A percentile compares a stretch with the other conserved stretches of the same genome.
Conservation (phyloP, 2,113 vertebrate genomes). For the Paedocypris sp. region DNA sequence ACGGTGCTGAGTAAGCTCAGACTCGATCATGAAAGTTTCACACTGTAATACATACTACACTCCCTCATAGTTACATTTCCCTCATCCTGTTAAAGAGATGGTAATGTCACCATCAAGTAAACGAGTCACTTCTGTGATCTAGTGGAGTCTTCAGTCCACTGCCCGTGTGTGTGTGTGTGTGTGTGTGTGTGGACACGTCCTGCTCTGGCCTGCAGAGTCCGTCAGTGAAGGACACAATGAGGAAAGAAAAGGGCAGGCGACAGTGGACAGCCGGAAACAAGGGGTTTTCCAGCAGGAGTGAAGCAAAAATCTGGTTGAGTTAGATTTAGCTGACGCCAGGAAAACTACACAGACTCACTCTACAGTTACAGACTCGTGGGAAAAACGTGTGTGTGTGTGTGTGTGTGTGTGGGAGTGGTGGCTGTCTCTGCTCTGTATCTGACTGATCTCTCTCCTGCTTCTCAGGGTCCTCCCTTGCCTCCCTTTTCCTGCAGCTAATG, state of each 20-base stretch:
- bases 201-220: constrained; percentile 19
- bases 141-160: too few species aligned
- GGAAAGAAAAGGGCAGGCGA: constrained; percentile 25
- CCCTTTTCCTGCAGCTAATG: constrained; percentile 11
- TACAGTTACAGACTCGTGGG: too few species aligned
- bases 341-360: too few species aligned
- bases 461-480: constrained; percentile 2
- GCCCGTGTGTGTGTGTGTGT: too few species aligned
- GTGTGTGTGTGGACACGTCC: constrained; percentile 34
- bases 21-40: too few species aligned
- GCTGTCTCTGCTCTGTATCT: constrained; percentile 3
- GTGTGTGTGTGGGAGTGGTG: background rate
- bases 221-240: constrained; percentile 3
- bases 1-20: too few species aligned
- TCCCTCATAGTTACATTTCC: too few species aligned
- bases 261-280: constrained; percentile 42
- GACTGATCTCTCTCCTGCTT: background rate
- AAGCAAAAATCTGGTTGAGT: constrained; percentile 34
- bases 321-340: constrained; percentile 37
- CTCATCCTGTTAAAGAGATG: too few species aligned
- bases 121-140: too few species aligned
- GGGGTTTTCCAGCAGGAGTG: constrained; percentile 33
- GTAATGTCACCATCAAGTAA: too few species aligned
- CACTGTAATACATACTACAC: too few species aligned
- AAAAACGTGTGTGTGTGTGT: background rate